Evolutionary conservation across 2,797 vertebrate species (phyloP), one percentile per base, ranked within the genome.

Genomic region (Enoplosus armatus): DNA sequence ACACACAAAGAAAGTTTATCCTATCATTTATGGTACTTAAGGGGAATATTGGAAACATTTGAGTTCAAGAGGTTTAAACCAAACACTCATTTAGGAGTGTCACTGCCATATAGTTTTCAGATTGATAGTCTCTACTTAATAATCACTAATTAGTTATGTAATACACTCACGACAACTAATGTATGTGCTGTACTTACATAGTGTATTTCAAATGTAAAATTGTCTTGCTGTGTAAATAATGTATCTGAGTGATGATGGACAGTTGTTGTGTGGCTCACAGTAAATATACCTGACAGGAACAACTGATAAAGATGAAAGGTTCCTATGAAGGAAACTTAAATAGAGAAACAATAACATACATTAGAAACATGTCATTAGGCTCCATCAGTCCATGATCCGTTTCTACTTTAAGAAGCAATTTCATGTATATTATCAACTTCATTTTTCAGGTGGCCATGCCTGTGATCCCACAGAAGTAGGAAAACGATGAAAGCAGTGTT

Each of bases 401-500:
- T 48, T 55, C 1, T 16, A 16, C 18, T 16, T 66, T 24, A 1
- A 27, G 8, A 37, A 22, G 26, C 6, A 31, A 39, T 74, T 59
- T 64, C 10, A 43, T 68, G 12, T 53, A 26, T 67, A 58, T 60
- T 3, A 16, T 48, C 20, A 31, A 47, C 20, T 37, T 26, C 1
- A 9, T 70, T 55, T 65, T 35, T 56, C 11, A 48, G 35, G 59
- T 71, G 67, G 55, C 20, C 27, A 18, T 27, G 8, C 24, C 16
- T 50, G 35, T 56, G 48, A 50, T 6, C 41, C 45, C 20, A 65
- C n/a, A 48, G 20, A 24, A 35, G 8, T 43, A 29, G 31, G 26
- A 20, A 50, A 58, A 31, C 65, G 61, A 56, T 56, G 39, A 80
- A 73, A 61, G 51, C 50, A 8, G 4, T 7, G 35, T 12, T 2